Evolutionary conservation across 2,797 vertebrate species (phyloP).

Genomic region (Potorous gilbertii): DNA sequence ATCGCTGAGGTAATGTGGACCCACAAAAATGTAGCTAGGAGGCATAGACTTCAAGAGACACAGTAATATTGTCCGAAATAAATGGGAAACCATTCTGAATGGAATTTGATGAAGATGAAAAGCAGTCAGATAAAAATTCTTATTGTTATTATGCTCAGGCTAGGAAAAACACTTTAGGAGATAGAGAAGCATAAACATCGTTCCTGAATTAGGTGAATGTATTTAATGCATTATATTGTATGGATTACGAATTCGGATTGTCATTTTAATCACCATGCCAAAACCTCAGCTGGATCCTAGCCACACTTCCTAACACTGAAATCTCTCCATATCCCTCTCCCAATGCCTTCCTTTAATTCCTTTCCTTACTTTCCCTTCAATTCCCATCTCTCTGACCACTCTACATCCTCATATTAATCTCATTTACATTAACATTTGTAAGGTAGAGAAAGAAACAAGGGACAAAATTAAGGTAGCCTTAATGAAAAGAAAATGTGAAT

Average conservation of each 20-base stretch:
- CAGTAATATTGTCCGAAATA: neutral
- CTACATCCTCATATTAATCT: neutral
- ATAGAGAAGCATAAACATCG: neutral
- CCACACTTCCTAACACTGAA: neutral
- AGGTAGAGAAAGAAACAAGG: neutral
- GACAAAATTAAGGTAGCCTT: neutral
- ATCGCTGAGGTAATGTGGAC: neutral
- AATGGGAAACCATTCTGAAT: neutral
- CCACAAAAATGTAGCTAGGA: neutral
- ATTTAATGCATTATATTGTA: neutral
- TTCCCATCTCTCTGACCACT: neutral
- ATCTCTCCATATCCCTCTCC: neutral
- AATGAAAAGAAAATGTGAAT: neutral
- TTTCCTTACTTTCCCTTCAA: neutral
- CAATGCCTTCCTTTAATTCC: neutral
- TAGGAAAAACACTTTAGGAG: neutral
- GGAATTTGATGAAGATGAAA: neutral
- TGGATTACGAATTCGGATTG: neutral
- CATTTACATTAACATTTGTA: neutral
- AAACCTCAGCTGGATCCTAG: accelerated
- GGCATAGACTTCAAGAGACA: neutral
- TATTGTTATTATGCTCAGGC: neutral
- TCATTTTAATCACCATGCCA: neutral
- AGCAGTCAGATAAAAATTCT: neutral
- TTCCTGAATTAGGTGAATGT: neutral